Conservation (phyloP, 2,113 vertebrate species). For the Condylura cristata region DNA sequence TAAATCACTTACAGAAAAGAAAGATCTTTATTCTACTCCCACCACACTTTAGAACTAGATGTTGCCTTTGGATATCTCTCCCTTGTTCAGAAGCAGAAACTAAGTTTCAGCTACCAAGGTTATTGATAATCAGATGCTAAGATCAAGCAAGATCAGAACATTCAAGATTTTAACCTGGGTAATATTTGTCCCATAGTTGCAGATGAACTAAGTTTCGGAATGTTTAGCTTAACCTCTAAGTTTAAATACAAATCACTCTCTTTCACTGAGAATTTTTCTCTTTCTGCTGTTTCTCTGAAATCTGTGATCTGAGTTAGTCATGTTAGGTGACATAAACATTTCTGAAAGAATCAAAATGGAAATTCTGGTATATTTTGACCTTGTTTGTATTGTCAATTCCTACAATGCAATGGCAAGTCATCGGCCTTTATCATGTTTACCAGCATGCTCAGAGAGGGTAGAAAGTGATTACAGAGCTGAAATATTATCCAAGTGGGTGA, state of each 20-base stretch:
- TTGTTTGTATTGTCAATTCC: neutral
- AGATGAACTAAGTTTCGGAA: neutral
- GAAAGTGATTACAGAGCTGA: neutral
- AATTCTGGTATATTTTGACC: neutral
- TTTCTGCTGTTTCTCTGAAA: neutral
- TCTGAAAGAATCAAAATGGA: neutral
- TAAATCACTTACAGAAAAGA: constrained; percentile 75
- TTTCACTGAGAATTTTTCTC: neutral
- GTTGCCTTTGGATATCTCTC: neutral
- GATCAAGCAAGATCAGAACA: neutral
- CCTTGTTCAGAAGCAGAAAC: constrained; percentile 42
- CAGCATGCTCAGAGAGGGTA: neutral
- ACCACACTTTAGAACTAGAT: constrained; percentile 49
- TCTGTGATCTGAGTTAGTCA: neutral
- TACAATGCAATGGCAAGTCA: neutral
- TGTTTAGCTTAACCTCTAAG: neutral
- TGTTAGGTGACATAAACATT: neutral
- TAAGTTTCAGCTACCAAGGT: neutral
- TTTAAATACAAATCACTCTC: neutral
- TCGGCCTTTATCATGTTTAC: neutral
- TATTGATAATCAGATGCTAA: neutral
- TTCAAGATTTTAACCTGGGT: neutral
- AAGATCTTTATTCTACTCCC: constrained; percentile 52
- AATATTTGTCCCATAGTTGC: neutral
- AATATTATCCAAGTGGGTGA: neutral